Evolutionary conservation across 2,888 invertebrate species (phyloP), one percentile per base, ranked within the genome.

Genomic region (Chloroclysta siterata): DNA sequence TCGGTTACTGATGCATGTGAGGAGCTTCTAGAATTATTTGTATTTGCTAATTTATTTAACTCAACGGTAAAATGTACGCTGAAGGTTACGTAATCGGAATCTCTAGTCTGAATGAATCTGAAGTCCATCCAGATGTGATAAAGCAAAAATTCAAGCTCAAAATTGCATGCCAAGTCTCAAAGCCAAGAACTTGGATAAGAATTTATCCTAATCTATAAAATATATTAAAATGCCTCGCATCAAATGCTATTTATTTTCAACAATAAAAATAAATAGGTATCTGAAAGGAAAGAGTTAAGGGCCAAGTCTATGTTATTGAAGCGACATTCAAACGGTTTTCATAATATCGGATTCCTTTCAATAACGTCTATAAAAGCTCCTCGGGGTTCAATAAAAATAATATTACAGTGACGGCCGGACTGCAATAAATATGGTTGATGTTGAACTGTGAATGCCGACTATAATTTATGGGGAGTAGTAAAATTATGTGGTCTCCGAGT

Each of bases 281-380:
- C 36, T 1, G 15, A 2, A 8, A 17, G 15, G 44, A 10, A 46
- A 17, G 17, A 66, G 48, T 48, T 17, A 52, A 10, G 7, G 22
- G 1, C 2, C 36, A 13, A 17, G 39, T 6, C 36, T 15, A 14
- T 33, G 14, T 8, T 53, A 53, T 41, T n/a, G 39, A 17, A 65
- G 28, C 22, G 33, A 33, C 17, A 46, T 52, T 14, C 57, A 53
- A 41, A 53, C 33, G 13, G 17, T 64, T 56, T 60, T 60, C 22
- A 60, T 47, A n/a, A 54, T 55, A 60, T 64, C 39, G 56, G 53
- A 53, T 56, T 60, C 53, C 64, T 48, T 60, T 64, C 64, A 64
- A 64, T 64, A 64, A 53, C 44, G 47, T 48, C 64, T 28, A 14
- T 60, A 53, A 56, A 42, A 56, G 55, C 55, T 55, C 55, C 60